Percentiles rank a stretch among this genome's conserved stretches.
These are phyloP conservation scores for Philereme vetulata DNA, from an alignment of 2,888 invertebrate genomes.

Conservation along the genomic window DNA sequence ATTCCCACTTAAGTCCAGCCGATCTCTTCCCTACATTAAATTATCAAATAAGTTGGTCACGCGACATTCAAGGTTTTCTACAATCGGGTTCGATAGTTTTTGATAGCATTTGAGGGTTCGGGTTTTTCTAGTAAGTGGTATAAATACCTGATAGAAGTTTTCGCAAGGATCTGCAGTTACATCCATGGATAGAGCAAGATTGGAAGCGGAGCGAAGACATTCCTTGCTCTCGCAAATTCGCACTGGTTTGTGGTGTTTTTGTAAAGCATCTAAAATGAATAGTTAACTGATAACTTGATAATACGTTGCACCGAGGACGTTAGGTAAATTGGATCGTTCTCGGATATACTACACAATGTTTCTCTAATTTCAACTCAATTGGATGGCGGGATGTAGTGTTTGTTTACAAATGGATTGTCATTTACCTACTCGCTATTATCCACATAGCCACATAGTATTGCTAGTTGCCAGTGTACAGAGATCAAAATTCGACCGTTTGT, in stretches of 20 bases:
- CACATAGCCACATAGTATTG: too few species aligned
- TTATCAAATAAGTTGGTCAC: too few species aligned
- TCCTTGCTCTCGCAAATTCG: conserved; percentile 85
- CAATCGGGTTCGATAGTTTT: too few species aligned
- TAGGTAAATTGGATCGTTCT: conserved; percentile 17
- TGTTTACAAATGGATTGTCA: neutral
- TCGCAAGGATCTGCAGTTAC: conserved; percentile 88
- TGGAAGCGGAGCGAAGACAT: conserved; percentile 89
- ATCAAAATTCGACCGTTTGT: too few species aligned
- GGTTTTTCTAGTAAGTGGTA: too few species aligned
- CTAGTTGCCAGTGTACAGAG: too few species aligned
- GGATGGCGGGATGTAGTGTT: conserved; percentile 8
- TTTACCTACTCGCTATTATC: neutral
- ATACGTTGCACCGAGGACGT: conserved; percentile 11
- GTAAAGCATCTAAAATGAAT: conserved; percentile 54
- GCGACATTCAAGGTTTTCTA: too few species aligned
- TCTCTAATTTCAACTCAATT: conserved; percentile 21
- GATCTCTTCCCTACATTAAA: too few species aligned
- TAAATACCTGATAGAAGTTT: conserved; percentile 88
- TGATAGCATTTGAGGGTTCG: too few species aligned
- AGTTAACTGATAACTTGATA: neutral
- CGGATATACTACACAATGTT: conserved; percentile 12
- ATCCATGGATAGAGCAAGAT: conserved; percentile 90
- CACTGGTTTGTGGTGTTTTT: conserved; percentile 57
- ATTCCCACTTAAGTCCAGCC: too few species aligned